These are phyloP conservation scores for Bombylius major DNA, from an alignment of 2,888 invertebrate species.

Conservation along the genomic window DNA sequence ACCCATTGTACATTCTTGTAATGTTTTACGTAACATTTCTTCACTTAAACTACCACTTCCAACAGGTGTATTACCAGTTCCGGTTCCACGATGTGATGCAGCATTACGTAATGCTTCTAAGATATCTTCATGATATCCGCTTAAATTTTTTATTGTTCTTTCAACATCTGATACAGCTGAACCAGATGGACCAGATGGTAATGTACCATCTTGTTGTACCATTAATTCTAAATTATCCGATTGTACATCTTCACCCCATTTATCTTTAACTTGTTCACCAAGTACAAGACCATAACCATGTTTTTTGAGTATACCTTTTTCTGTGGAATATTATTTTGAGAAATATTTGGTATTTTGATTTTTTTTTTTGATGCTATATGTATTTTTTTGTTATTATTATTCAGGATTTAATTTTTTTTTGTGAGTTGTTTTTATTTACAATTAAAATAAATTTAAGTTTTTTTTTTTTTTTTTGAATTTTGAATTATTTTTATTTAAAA, in stretches of 20 bases:
- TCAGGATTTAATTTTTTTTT: not conserved
- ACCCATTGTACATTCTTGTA: conserved; percentile 45
- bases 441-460: not conserved
- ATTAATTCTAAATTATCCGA: conserved; percentile 56
- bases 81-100: conserved; percentile 55
- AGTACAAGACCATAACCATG: conserved; percentile 64
- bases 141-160: conserved; percentile 74
- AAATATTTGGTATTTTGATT: conserved; percentile 30
- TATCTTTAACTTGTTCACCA: conserved; percentile 55
- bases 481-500: not conserved
- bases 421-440: not conserved
- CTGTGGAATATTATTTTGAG: conserved; percentile 45
- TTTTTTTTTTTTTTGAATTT: not conserved
- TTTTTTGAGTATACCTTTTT: conserved; percentile 88
- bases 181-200: conserved; percentile 44
- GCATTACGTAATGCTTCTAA: conserved; percentile 80
- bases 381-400: conserved; percentile 2
- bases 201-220: conserved; percentile 54
- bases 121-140: conserved; percentile 87
- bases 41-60: conserved; percentile 55
- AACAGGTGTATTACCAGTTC: conserved; percentile 45
- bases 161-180: conserved; percentile 65
- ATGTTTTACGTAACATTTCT: conserved; percentile 53
- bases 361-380: not conserved
- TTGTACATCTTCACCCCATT: conserved; percentile 62